Conservation (phyloP, 2,888 invertebrate species). For the Ypsolopha scabrella region DNA sequence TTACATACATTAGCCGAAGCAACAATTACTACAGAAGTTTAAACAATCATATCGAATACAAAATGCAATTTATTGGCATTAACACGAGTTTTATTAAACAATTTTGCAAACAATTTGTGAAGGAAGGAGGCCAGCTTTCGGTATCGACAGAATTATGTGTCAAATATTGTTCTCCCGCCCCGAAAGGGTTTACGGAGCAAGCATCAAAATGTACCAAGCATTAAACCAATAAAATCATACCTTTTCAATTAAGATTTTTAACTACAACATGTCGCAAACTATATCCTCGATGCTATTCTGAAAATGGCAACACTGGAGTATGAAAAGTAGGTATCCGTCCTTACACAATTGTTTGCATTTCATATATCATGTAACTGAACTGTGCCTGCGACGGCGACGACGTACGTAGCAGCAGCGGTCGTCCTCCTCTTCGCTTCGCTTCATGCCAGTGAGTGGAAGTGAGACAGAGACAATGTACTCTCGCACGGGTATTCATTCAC, state of each 20-base stretch:
- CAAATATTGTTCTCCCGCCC: slow-evolving; percentile 41
- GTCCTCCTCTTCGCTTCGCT: slow-evolving; percentile 26
- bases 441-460: neutral
- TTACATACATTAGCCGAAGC: too few species aligned
- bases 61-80: neutral
- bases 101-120: slow-evolving; percentile 91
- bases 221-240: slow-evolving; percentile 66
- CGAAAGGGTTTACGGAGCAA: slow-evolving; percentile 44
- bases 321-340: slow-evolving; percentile 63
- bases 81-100: slow-evolving; percentile 24
- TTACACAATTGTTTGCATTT: slow-evolving; percentile 71
- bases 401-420: slow-evolving; percentile 17
- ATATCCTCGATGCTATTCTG: slow-evolving; percentile 30
- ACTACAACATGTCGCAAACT: slow-evolving; percentile 66
- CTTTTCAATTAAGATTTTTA: slow-evolving; percentile 64
- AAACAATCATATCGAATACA: neutral
- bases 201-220: slow-evolving; percentile 53
- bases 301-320: slow-evolving; percentile 1
- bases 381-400: slow-evolving; percentile 13
- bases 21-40: neutral
- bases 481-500: slow-evolving; percentile 14
- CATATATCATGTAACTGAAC: slow-evolving; percentile 17
- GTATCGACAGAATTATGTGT: slow-evolving; percentile 26
- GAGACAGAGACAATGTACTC: neutral
- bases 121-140: slow-evolving; percentile 80